phyloP scores from a whole-genome alignment of 2,888 invertebrate genomes.

The Dexiosoma caninum region DNA sequence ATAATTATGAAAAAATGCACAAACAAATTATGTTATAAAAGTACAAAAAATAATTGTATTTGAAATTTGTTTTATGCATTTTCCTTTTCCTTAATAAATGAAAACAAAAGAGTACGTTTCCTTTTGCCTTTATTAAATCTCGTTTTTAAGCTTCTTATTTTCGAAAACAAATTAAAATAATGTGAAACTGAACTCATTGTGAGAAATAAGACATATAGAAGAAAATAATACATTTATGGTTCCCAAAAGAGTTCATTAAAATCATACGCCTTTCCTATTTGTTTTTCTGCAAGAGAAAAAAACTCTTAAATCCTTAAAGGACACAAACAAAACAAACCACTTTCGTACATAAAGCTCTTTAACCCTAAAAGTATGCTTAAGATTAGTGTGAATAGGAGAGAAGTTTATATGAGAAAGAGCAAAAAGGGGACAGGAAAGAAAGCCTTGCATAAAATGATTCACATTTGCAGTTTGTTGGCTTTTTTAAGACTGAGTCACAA shows the following conservation, averaged over 20 bases:
- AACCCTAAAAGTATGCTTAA: not conserved
- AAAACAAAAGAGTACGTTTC: not conserved
- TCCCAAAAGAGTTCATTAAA: conserved; percentile 34
- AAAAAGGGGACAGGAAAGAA: not conserved
- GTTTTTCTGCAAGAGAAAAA: not conserved
- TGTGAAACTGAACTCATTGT: not conserved
- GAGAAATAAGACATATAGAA: not conserved
- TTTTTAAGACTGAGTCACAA: not conserved
- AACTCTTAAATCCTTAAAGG: not conserved
- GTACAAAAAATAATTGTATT: not conserved
- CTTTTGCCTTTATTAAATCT: conserved; percentile 5
- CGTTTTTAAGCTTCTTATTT: not conserved
- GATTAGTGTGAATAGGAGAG: too few species aligned
- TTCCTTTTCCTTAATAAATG: not conserved
- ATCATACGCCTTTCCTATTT: conserved; percentile 21
- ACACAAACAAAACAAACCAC: not conserved
- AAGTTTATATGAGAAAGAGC: too few species aligned
- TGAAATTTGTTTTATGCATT: not conserved
- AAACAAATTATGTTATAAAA: not conserved
- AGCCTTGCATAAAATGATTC: not conserved
- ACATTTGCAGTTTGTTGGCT: not conserved
- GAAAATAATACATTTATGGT: conserved; percentile 17
- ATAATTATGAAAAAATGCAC: conserved; percentile 26
- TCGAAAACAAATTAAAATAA: conserved; percentile 22
- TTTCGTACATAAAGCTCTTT: not conserved